Percentiles rank a stretch among this genome's conserved stretches.
These are phyloP conservation scores for Rhinichthys klamathensis DNA, from an alignment of 2,113 vertebrate genomes.

Conservation along the genomic window DNA sequence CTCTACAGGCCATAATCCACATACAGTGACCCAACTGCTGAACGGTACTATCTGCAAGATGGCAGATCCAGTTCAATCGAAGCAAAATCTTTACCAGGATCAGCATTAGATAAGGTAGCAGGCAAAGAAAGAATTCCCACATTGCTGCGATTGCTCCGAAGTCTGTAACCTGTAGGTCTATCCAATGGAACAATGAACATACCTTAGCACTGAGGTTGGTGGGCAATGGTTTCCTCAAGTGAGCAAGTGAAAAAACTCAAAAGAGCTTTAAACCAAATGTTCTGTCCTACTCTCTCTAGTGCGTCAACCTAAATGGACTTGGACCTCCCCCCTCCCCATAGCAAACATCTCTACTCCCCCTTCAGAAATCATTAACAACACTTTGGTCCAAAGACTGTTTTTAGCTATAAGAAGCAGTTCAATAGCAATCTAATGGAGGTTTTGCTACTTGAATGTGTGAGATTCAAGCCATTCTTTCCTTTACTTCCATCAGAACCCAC, in stretches of 20 bases:
- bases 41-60: constrained; percentile 4
- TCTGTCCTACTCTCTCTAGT: constrained; percentile 1
- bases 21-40: constrained; percentile 50
- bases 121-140: constrained; percentile 59
- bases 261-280: not conserved
- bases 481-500: not conserved
- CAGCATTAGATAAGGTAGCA: constrained; percentile 61
- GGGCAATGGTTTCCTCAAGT: not conserved
- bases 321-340: not conserved
- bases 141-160: not conserved
- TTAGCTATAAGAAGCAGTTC: not conserved
- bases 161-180: not conserved
- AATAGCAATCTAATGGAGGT: not conserved
- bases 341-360: not conserved
- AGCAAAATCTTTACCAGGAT: constrained; percentile 54
- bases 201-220: not conserved
- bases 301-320: constrained; percentile 15
- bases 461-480: not conserved
- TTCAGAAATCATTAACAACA: constrained; percentile 69
- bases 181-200: not conserved
- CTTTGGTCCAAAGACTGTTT: not conserved
- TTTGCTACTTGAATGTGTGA: not conserved
- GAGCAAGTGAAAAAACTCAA: not conserved
- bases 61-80: constrained; percentile 24
- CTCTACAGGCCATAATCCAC: constrained; percentile 60